Base-by-base conservation (phyloP, 2,888 invertebrate species). In the Agrilus biguttatus region DNA sequence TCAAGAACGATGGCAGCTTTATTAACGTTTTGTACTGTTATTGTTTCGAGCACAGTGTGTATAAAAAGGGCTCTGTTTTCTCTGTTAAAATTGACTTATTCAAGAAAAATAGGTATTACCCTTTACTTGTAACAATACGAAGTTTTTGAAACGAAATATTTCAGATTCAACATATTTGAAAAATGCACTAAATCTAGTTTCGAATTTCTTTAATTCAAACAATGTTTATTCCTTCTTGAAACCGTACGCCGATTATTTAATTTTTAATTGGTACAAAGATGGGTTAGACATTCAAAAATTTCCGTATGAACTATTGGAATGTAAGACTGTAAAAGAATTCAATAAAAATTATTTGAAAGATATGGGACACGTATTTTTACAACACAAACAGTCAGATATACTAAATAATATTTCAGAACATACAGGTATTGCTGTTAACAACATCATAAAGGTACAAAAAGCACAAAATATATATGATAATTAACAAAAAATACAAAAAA, bases 1-100 rank as follows among this genome's bases (percentile, higher is more conserved):
- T 77, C 75, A 47, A 66, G 77, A 54, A 73, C 74, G 1, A 63
- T 71, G 0, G 74, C 75, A 35, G 70, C 75, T 7, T 61, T 81
- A 14, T 73, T 78, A 39, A 68, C 70, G 28, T 69, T 75, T 47
- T 65, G 69, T 13, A 65, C 71, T 10, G 55, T 80, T 5, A 70
- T 75, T 21, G 67, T 70, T 33, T 62, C 67, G 3, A 75, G 70
- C 51, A 68, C 68, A 33, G 61, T 65, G 5, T 66, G 73, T 51
- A 63, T 74, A 36, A 72, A 71, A 48, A 68, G 66, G 50, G 69
- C 75, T 36, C 55, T 83, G 2, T 67, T 70, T 41, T 60, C 66
- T 33, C 57, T 80, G 14, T 57, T 81, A 13, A 60, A 69, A 54
- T 57, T 80, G 33, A 67, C 72, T 41, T 65, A 69, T 40, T 63